phyloP scores from a whole-genome alignment of 2,888 invertebrate species.

The Anthoptus insignis region DNA sequence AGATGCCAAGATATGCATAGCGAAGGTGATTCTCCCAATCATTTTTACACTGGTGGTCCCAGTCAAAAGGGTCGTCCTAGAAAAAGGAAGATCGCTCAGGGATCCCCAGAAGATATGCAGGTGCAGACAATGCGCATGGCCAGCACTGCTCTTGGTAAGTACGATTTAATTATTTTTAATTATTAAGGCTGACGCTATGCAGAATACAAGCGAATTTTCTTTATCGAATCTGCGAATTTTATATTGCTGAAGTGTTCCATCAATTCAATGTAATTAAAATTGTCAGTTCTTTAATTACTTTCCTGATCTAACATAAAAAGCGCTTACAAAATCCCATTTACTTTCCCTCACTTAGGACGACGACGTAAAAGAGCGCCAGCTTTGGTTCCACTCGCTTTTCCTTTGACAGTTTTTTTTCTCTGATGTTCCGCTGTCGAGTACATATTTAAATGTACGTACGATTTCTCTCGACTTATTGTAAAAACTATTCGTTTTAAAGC shows the following conservation, averaged over 20 bases:
- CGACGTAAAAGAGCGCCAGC: slow-evolving; percentile 41
- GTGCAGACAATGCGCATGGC: slow-evolving; percentile 90
- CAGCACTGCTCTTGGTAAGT: slow-evolving; percentile 90
- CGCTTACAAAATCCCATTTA: slow-evolving; percentile 48
- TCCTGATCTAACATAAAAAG: slow-evolving; percentile 46
- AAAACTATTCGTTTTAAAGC: slow-evolving; percentile 23
- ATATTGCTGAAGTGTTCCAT: slow-evolving; percentile 42
- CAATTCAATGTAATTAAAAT: slow-evolving; percentile 50
- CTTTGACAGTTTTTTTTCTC: slow-evolving; percentile 44
- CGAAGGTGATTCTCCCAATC: slow-evolving; percentile 88
- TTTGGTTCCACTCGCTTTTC: slow-evolving; percentile 36
- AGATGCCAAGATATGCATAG: slow-evolving; percentile 80
- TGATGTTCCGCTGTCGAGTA: slow-evolving; percentile 40
- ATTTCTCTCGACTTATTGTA: slow-evolving; percentile 23
- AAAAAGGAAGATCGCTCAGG: slow-evolving; percentile 90
- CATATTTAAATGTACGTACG: slow-evolving; percentile 42
- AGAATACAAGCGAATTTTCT: slow-evolving; percentile 28
- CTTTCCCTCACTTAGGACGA: slow-evolving; percentile 42
- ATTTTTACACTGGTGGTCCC: slow-evolving; percentile 88
- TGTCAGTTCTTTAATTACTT: slow-evolving; percentile 50
- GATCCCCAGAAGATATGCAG: slow-evolving; percentile 88
- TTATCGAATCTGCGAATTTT: slow-evolving; percentile 55
- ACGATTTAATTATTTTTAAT: background rate
- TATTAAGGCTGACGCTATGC: slow-evolving; percentile 15
- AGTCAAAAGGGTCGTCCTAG: slow-evolving; percentile 93